Base-by-base conservation (phyloP, 2,888 invertebrate species). In the Camptogramma bilineatum region DNA sequence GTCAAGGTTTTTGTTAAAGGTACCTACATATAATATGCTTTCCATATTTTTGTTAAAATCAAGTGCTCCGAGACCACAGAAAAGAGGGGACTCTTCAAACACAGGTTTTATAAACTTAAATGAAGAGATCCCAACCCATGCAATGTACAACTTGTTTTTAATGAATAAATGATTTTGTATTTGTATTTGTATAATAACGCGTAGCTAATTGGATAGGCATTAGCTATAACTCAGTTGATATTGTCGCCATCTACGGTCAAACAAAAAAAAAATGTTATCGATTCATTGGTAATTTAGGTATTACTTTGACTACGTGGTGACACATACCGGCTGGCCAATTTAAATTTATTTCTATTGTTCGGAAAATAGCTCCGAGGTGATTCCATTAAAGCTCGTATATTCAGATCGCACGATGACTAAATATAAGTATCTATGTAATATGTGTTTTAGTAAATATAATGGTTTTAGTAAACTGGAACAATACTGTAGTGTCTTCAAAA, bases 401-500 rank as follows among this genome's bases (percentile, higher is more conserved):
- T 17, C 17, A 17, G 44, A 44, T 44, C 17, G 4, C 3, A 44
- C 17, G 16, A 44, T 17, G 13, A 39, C 34, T 39, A 13, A 39
- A 31, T 28, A 13, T 13, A 2, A 44, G 44, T 44, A 4, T 7
- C 44, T 16, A 17, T 44, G 16, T 44, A 44, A 16, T 16, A 7
- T 44, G 44, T 8, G 16, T 44, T 17, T 17, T 16, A 16, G 44
- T 44, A 1, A 17, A 44, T 44, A 44, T n/a, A n/a, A n/a, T n/a
- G n/a, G n/a, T n/a, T n/a, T 44, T 44, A 17, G 1, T 17, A 44
- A 44, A 17, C 1, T 44, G 17, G 16, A 17, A 44, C 17, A 44
- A 44, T 44, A 44, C 44, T 1, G 16, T 44, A 50, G 44, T 31
- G 47, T 17, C 48, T 61, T 52, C 48, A 44, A 55, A 65, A 56